phyloP scores from a whole-genome alignment of 2,113 vertebrate species.

The Clarias magur region DNA sequence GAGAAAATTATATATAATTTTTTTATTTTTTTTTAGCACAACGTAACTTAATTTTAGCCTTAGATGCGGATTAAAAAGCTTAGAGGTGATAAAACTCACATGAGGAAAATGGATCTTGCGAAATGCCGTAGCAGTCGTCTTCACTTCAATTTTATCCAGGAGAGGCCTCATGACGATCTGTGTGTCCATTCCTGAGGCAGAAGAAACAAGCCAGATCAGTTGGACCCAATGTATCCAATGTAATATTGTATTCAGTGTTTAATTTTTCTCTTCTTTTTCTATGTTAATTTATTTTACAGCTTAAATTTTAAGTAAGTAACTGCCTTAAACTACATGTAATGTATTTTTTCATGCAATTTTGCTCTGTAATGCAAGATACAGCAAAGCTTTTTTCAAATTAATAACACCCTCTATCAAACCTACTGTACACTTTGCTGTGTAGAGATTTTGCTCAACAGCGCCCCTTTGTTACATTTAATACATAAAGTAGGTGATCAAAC shows the following conservation, averaged over 20 bases:
- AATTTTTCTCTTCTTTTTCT: background rate
- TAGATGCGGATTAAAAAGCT: background rate
- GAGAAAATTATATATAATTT: background rate
- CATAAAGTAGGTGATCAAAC: conserved; percentile 59
- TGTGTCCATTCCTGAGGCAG: conserved; percentile 82
- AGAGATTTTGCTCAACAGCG: background rate
- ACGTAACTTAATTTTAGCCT: background rate
- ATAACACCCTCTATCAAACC: background rate
- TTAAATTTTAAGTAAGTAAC: background rate
- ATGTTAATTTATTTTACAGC: background rate
- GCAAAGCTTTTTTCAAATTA: background rate
- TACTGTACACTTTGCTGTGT: background rate
- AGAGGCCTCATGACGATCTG: conserved; percentile 89
- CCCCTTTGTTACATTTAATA: background rate
- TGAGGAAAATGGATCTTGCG: conserved; percentile 88
- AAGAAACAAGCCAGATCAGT: background rate
- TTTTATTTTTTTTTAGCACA: background rate
- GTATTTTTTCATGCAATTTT: no score
- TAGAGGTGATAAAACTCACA: conserved; percentile 71
- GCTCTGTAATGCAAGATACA: background rate
- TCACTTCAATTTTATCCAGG: conserved; percentile 84
- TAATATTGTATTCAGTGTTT: background rate
- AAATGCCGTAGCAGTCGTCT: conserved; percentile 74
- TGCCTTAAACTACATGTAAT: background rate
- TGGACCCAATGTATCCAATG: background rate